Base-by-base conservation (phyloP, 2,797 vertebrate species). In the Siniperca obscura region DNA sequence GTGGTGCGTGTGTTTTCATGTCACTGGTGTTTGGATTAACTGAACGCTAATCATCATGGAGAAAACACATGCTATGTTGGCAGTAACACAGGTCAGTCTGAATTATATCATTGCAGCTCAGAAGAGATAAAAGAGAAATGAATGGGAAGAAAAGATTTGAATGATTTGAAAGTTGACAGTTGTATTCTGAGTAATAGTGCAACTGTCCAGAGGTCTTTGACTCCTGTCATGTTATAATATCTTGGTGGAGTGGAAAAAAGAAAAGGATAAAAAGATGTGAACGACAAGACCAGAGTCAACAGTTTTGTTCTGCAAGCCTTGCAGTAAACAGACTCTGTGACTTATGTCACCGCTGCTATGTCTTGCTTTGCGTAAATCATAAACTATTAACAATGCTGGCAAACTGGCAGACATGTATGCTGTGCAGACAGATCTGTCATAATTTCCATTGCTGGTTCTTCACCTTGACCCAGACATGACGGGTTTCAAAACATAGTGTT, bases 221-320 rank as follows among this genome's bases (percentile, higher is more conserved):
- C 73, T 80, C 44, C 71, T 75, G 77, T 86, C 73, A 85, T 69
- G 64, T 68, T 70, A 53, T 74, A 79, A 84, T 65, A 67, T 91
- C 66, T 80, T 74, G 77, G 56, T 59, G 30, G 42, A 79, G 50
- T 57, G 22, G 62, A 71, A 66, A 46, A 84, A 85, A 85, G n/a
- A 74, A 12, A 21, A 65, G 21, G 17, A 62, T 73, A 87, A 79
- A 19, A 72, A 53, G 36, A 88, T 65, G 59, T 76, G 86, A 44
- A 53, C 67, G 85, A 83, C 68, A 81, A 86, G 67, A 68, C 19
- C 55, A 70, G 55, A 86, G 84, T 86, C 71, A 87, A 80, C 78
- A 73, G 34, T 81, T 83, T 76, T 69, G 44, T 77, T 81, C 69
- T 82, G 71, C 3, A 2, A 86, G 84, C 56, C 53, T 65, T 83